These are phyloP conservation scores for Anastrepha obliqua DNA, from an alignment of 1,140 invertebrate genomes.

Conservation along the genomic window DNA sequence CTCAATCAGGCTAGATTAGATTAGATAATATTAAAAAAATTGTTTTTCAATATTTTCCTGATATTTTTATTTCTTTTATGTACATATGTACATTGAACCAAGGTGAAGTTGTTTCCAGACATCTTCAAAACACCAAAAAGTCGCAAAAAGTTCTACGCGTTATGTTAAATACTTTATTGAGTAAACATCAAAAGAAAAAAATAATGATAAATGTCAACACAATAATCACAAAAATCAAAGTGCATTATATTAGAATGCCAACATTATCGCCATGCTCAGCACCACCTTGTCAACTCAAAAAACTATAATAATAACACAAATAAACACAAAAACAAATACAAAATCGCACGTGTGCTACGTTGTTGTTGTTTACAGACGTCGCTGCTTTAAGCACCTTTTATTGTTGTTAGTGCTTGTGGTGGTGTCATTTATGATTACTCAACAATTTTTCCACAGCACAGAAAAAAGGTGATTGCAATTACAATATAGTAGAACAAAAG, in stretches of 20 bases:
- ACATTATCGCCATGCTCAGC: not conserved
- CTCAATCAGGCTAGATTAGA: too few species aligned
- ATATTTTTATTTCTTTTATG: too few species aligned
- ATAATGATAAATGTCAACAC: not conserved
- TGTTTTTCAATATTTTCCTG: too few species aligned
- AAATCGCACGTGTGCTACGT: conserved; percentile 15
- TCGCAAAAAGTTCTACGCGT: too few species aligned
- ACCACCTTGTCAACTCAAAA: not conserved
- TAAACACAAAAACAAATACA: not conserved
- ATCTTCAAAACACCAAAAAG: too few species aligned
- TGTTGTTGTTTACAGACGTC: not conserved
- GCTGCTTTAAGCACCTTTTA: conserved; percentile 22
- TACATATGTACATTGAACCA: too few species aligned
- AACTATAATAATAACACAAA: conserved; percentile 26
- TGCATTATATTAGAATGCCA: conserved; percentile 8
- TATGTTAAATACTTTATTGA: too few species aligned
- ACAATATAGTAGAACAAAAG: not conserved
- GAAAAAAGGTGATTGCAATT: conserved; percentile 20
- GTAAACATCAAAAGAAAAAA: too few species aligned
- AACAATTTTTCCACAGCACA: conserved; percentile 44
- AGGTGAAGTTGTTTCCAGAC: too few species aligned
- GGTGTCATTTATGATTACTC: conserved; percentile 49
- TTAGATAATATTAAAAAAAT: too few species aligned
- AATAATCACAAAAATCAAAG: not conserved
- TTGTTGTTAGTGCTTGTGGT: conserved; percentile 30